Percentiles rank a stretch among this genome's conserved stretches.
These are phyloP conservation scores for Pterocles orientalis DNA, from an alignment of 2,113 vertebrate genomes.

Conservation along the genomic window DNA sequence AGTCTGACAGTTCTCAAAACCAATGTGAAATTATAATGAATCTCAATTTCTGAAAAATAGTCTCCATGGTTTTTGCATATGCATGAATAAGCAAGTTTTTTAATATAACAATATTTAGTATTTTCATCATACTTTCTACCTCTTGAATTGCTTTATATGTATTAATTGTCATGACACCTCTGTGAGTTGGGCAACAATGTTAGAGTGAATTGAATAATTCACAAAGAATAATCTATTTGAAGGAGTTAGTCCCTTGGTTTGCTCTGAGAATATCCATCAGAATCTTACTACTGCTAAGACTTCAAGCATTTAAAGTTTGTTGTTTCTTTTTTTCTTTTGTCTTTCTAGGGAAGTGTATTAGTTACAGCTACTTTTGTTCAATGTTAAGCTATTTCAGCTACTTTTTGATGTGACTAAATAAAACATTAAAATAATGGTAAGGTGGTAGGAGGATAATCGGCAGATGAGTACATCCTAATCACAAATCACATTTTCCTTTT, in stretches of 20 bases:
- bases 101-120: not conserved
- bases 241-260: not conserved
- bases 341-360: not conserved
- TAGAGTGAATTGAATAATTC: constrained; percentile 2
- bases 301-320: not conserved
- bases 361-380: not conserved
- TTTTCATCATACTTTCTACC: not conserved
- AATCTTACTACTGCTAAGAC: not conserved
- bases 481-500: not conserved
- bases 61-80: not conserved
- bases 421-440: not conserved
- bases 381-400: not conserved
- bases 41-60: not conserved
- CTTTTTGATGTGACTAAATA: not conserved
- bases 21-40: not conserved
- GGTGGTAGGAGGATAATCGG: not conserved
- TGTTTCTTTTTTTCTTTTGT: not conserved
- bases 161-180: not conserved
- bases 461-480: not conserved
- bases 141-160: not conserved
- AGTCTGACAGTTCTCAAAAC: not conserved
- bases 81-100: not conserved
- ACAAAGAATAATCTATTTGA: constrained; percentile 5
- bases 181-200: not conserved
- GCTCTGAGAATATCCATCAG: not conserved